Evolutionary conservation across 1,140 invertebrate species (phyloP).

Genomic region (Drosophila oshimai): DNA sequence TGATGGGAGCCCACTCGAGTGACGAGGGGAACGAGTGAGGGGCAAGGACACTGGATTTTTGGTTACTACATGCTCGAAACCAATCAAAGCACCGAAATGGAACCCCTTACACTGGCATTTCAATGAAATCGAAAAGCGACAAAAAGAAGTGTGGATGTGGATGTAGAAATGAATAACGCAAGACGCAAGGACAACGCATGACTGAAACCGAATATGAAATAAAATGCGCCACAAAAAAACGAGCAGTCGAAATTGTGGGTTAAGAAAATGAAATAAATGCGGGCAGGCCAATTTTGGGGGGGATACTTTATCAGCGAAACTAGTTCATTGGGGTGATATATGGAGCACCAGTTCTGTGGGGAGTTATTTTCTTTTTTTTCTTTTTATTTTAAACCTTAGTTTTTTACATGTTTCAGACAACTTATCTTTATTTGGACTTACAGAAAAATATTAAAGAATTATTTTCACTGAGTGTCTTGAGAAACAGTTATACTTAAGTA

Average conservation of each 20-base stretch:
- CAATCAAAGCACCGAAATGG: constrained; percentile 72
- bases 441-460: no score
- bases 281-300: not conserved
- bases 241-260: constrained; percentile 20
- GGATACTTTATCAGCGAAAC: not conserved
- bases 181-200: constrained; percentile 59
- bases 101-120: constrained; percentile 63
- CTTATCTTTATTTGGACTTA: no score
- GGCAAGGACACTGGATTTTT: constrained; percentile 39
- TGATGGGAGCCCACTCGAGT: constrained; percentile 56
- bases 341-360: no score
- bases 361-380: not conserved
- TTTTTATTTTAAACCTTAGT: no score
- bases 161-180: constrained; percentile 68
- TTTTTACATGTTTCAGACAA: no score
- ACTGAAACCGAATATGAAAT: constrained; percentile 64
- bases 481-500: no score
- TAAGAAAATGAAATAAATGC: constrained; percentile 37
- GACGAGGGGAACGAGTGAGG: not conserved
- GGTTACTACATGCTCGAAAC: constrained; percentile 49
- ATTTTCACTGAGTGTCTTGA: no score
- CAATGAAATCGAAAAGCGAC: constrained; percentile 24
- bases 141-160: not conserved
- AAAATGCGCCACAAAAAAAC: constrained; percentile 51
- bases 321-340: not conserved